Conservation (phyloP, 2,888 invertebrate genomes). For the Mesoligia furuncula region DNA sequence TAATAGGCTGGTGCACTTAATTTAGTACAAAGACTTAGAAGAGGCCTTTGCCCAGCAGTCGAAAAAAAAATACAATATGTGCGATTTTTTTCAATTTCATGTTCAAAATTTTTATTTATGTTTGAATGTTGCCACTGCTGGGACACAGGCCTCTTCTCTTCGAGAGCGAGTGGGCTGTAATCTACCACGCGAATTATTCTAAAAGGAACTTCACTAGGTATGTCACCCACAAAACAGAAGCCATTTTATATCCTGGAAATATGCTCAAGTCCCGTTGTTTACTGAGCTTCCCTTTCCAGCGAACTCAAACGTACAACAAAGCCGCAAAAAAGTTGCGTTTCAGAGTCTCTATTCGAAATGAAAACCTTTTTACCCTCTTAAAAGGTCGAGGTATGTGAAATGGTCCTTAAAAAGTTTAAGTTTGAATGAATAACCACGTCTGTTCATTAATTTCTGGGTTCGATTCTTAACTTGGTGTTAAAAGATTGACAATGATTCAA, state of each 20-base stretch:
- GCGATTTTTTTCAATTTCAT: no score
- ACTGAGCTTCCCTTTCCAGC: constrained; percentile 5
- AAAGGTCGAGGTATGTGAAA: constrained; percentile 39
- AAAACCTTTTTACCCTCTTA: constrained; percentile 34
- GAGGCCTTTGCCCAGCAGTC: no score
- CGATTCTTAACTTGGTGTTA: neutral
- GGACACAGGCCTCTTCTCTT: no score
- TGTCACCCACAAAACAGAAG: constrained; percentile 5
- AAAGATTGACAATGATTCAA: neutral
- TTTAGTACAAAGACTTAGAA: no score
- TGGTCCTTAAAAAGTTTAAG: constrained; percentile 29
- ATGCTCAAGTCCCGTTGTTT: constrained; percentile 33
- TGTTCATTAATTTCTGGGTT: neutral
- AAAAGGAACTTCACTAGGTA: neutral
- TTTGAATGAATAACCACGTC: neutral
- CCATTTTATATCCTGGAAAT: constrained; percentile 9
- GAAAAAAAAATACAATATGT: no score
- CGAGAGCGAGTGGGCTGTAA: no score
- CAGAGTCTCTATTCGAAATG: constrained; percentile 25
- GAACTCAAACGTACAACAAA: constrained; percentile 49
- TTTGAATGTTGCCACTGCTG: no score
- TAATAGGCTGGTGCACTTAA: no score
- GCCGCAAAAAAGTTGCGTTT: constrained; percentile 53
- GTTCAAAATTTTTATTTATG: no score
- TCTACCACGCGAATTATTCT: no score